Conservation (phyloP, 1,140 invertebrate genomes). For the Condylostylus longicornis region DNA sequence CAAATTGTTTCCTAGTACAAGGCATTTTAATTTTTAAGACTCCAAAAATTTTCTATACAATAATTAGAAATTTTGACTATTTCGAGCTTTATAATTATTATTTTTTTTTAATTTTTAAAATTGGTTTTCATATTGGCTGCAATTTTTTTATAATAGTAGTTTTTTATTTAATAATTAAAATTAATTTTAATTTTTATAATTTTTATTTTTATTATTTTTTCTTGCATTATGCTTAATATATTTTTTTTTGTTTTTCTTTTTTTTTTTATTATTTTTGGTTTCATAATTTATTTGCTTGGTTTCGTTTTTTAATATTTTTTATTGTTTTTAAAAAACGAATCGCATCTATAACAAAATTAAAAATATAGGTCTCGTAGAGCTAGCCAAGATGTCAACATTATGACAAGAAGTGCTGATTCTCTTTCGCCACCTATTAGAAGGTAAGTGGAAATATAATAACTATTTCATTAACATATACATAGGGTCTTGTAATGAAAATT, state of each 20-base stretch:
- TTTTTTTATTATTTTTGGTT: neutral
- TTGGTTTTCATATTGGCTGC: too few species aligned
- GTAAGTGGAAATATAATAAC: constrained; percentile 22
- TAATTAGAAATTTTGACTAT: too few species aligned
- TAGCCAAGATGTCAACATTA: constrained; percentile 52
- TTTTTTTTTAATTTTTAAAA: too few species aligned
- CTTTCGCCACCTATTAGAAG: constrained; percentile 28
- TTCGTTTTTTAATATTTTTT: constrained; percentile 13
- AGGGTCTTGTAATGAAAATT: neutral
- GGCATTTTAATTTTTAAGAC: too few species aligned
- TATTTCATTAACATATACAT: constrained; percentile 4
- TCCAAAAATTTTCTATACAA: too few species aligned
- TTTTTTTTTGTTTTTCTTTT: constrained; percentile 1
- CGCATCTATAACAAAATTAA: too few species aligned
- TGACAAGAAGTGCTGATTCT: constrained; percentile 45
- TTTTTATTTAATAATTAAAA: neutral
- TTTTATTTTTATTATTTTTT: constrained; percentile 2
- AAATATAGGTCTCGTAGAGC: constrained; percentile 56
- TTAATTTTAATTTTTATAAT: neutral
- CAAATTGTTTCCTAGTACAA: too few species aligned
- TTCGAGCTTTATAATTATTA: too few species aligned
- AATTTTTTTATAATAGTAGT: too few species aligned
- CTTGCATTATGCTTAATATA: neutral
- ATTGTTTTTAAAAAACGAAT: too few species aligned
- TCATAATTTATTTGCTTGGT: constrained; percentile 11